Conservation (phyloP, 2,888 invertebrate genomes). For the Lycophotia porphyrea region DNA sequence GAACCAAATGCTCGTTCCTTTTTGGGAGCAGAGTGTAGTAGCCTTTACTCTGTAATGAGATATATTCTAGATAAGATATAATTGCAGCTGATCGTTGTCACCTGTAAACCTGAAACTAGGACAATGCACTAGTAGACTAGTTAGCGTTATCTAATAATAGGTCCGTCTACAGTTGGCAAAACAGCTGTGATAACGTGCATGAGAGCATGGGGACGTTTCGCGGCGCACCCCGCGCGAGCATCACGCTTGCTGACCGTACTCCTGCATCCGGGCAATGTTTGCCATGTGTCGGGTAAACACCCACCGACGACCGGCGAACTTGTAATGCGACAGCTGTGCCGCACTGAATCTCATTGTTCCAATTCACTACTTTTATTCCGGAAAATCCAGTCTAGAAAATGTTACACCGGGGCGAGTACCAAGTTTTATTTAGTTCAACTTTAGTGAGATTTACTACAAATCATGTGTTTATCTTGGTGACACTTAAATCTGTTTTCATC, state of each 20-base stretch:
- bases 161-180: slow-evolving; percentile 66
- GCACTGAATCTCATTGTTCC: slow-evolving; percentile 78
- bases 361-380: slow-evolving; percentile 75
- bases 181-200: slow-evolving; percentile 68
- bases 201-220: slow-evolving; percentile 47
- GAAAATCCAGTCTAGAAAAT: slow-evolving; percentile 74
- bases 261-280: slow-evolving; percentile 60
- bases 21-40: background rate
- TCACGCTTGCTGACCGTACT: slow-evolving; percentile 26
- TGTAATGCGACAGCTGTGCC: slow-evolving; percentile 79
- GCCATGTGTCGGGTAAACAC: slow-evolving; percentile 74
- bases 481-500: slow-evolving; percentile 55
- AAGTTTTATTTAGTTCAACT: slow-evolving; percentile 49
- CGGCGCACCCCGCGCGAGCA: slow-evolving; percentile 43
- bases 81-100: slow-evolving; percentile 44
- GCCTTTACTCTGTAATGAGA: background rate
- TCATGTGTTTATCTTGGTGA: slow-evolving; percentile 61
- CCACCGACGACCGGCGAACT: slow-evolving; percentile 67
- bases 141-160: slow-evolving; percentile 67
- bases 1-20: background rate
- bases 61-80: slow-evolving; percentile 15
- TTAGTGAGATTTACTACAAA: slow-evolving; percentile 40
- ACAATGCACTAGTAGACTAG: slow-evolving; percentile 60
- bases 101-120: slow-evolving; percentile 44
- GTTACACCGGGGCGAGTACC: slow-evolving; percentile 77